Evolutionary conservation across 2,113 vertebrate species (phyloP).

Genomic region (Aplodontia rufa): DNA sequence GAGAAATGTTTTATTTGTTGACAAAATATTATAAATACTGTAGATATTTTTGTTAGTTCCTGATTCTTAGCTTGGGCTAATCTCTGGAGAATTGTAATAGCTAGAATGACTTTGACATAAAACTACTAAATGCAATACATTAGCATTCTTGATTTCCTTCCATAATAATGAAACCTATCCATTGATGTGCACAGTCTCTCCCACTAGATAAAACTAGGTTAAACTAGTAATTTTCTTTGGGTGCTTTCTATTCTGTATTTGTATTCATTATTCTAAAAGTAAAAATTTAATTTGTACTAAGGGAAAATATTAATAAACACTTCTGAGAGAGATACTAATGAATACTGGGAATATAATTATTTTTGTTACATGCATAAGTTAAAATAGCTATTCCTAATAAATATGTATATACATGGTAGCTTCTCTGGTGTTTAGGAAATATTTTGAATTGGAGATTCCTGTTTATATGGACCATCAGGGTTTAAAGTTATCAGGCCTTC

Average conservation of each 20-base stretch:
- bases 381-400: conserved; percentile 14
- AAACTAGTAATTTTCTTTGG: neutral
- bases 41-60: neutral
- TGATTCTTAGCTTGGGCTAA: neutral
- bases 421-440: neutral
- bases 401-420: neutral
- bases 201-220: neutral
- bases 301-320: conserved; percentile 18
- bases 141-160: neutral
- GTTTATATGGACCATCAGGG: neutral
- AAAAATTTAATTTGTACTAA: neutral
- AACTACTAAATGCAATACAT: neutral
- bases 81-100: neutral
- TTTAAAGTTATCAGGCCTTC: neutral
- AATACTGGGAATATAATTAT: neutral
- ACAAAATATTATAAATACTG: neutral
- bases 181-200: neutral
- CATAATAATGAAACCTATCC: neutral
- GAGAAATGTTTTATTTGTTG: conserved; percentile 16
- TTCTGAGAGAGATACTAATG: conserved; percentile 3
- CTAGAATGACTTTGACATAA: neutral
- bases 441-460: neutral
- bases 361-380: neutral
- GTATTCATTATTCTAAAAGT: conserved; percentile 22
- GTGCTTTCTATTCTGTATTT: neutral